phyloP scores from a whole-genome alignment of 1,140 invertebrate species.

The Pemphigus obesinymphae region DNA sequence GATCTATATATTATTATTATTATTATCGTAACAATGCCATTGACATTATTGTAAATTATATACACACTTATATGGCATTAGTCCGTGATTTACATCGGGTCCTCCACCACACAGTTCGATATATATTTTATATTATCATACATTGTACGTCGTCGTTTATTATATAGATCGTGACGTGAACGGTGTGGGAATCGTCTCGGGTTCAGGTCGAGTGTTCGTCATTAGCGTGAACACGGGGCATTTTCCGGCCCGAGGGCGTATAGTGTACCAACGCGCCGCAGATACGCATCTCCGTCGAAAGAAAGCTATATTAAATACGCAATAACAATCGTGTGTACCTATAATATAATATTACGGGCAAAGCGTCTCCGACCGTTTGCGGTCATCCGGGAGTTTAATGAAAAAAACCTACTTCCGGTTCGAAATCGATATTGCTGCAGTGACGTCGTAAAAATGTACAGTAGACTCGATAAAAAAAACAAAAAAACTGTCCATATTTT shows the following conservation, averaged over 20 bases:
- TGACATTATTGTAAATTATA: background rate
- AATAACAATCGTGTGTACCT: background rate
- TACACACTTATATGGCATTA: background rate
- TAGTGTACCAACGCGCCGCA: too few species aligned
- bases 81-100: background rate
- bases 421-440: too few species aligned
- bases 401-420: too few species aligned
- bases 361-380: too few species aligned
- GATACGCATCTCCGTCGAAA: background rate
- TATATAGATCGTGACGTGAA: constrained; percentile 30
- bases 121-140: background rate
- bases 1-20: too few species aligned
- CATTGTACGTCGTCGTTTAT: background rate
- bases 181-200: constrained; percentile 28
- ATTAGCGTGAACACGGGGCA: background rate
- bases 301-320: background rate
- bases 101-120: background rate
- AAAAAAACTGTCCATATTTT: too few species aligned
- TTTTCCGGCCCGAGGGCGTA: background rate
- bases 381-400: too few species aligned
- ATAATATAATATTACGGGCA: too few species aligned
- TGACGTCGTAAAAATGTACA: too few species aligned
- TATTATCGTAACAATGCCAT: too few species aligned
- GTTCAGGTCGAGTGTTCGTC: constrained; percentile 10
- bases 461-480: too few species aligned